Conservation (phyloP, 2,797 vertebrate species). For the Acrocephalus scirpaceus region DNA sequence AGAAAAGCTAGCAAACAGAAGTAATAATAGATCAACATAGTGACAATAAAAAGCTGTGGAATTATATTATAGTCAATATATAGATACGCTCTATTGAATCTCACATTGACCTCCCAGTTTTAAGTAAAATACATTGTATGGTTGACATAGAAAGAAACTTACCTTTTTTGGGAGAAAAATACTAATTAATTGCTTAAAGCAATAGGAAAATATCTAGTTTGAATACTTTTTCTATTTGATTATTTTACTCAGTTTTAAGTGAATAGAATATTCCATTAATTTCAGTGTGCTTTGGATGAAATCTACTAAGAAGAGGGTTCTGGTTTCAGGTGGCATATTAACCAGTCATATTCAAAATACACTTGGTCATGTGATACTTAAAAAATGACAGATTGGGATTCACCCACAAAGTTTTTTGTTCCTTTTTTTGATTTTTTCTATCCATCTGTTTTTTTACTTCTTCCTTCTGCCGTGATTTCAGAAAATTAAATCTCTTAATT, state of each 20-base stretch:
- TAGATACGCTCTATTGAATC: not conserved
- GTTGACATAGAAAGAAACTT: not conserved
- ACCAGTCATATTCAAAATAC: not conserved
- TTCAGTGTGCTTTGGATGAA: not conserved
- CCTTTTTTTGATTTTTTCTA: not conserved
- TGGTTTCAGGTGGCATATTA: not conserved
- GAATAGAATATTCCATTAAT: not conserved
- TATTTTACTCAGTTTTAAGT: not conserved
- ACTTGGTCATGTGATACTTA: not conserved
- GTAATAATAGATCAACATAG: not conserved
- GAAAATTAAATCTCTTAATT: not conserved
- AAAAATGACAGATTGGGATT: constrained; percentile 36
- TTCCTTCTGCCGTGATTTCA: not conserved
- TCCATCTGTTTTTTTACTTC: constrained; percentile 31
- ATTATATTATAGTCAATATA: not conserved
- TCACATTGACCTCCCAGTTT: not conserved
- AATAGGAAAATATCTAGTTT: not conserved
- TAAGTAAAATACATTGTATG: not conserved
- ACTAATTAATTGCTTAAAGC: not conserved
- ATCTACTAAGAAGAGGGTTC: not conserved
- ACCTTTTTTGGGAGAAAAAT: not conserved
- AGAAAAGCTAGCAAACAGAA: not conserved
- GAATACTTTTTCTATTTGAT: not conserved
- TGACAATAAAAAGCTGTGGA: not conserved
- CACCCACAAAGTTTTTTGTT: not conserved